A percentile compares a stretch with the other conserved stretches of the same genome.
Evolutionary conservation across 1,140 invertebrate genomes (phyloP).

Genomic region (Drosophila simulans): DNA sequence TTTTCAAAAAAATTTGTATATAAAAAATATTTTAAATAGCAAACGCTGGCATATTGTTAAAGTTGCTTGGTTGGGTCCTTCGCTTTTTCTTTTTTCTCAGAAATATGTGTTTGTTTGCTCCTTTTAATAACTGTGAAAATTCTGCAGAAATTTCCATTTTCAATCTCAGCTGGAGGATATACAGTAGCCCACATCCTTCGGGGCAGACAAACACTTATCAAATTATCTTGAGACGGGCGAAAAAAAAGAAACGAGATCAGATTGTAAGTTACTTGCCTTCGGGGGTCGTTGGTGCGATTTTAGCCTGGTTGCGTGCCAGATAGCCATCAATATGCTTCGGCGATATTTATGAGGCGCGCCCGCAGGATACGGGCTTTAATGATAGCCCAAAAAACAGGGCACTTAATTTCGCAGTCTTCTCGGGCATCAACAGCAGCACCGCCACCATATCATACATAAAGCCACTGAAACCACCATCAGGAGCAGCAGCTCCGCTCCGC

Average conservation of each 20-base stretch:
- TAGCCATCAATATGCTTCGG: constrained; percentile 79
- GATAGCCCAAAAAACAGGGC: constrained; percentile 78
- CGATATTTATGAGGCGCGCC: constrained; percentile 81
- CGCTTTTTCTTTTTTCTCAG: background rate
- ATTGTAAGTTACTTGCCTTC: constrained; percentile 17
- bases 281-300: constrained; percentile 11
- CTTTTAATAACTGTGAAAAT: constrained; percentile 3
- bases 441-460: constrained; percentile 11
- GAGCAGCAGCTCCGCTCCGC: constrained; percentile 10
- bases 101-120: background rate
- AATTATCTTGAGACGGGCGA: constrained; percentile 62
- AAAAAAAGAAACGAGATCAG: background rate
- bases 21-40: too few relatives aligned
- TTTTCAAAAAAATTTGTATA: too few relatives aligned
- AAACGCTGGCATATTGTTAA: too few relatives aligned
- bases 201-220: constrained; percentile 73
- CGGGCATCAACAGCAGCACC: background rate
- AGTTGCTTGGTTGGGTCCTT: background rate
- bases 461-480: constrained; percentile 14
- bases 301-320: constrained; percentile 68
- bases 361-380: constrained; percentile 80
- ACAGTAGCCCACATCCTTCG: constrained; percentile 58
- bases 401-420: constrained; percentile 63
- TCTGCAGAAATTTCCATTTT: constrained; percentile 10
- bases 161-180: constrained; percentile 15